Conservation (phyloP, 2,113 vertebrate genomes). For the Cyrtonyx montezumae region DNA sequence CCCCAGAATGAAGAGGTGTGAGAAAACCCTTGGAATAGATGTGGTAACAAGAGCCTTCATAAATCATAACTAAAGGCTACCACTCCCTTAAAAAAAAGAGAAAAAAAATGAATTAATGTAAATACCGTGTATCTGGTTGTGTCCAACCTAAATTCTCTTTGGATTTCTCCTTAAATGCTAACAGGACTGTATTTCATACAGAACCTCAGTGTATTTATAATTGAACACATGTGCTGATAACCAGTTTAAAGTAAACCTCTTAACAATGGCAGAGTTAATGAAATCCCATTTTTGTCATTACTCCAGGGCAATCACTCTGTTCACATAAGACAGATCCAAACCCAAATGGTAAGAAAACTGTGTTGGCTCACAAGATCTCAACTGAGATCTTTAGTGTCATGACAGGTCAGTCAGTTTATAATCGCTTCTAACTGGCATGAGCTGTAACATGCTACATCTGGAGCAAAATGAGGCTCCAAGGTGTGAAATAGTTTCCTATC, state of each 20-base stretch:
- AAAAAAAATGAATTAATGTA: neutral
- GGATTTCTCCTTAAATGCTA: neutral
- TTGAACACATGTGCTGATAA: fast-evolving
- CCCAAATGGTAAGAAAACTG: neutral
- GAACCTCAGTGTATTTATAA: neutral
- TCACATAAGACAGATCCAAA: neutral
- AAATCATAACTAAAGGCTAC: neutral
- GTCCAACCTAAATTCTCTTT: neutral
- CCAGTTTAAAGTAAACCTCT: neutral
- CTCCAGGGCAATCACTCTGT: neutral
- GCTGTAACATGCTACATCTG: neutral
- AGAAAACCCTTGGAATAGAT: conserved; percentile 38
- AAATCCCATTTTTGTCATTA: neutral
- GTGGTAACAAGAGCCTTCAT: neutral
- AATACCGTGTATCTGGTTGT: neutral
- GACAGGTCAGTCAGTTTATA: conserved; percentile 26
- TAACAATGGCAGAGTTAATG: neutral
- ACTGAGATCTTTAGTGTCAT: neutral
- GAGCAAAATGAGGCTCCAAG: conserved; percentile 23
- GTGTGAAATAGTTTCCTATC: conserved; percentile 56
- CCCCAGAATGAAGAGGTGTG: conserved; percentile 23
- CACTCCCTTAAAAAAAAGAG: neutral
- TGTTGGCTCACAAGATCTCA: neutral
- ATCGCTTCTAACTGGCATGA: neutral
- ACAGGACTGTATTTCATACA: neutral